These are phyloP conservation scores for Calypte anna DNA, from an alignment of 2,113 vertebrate species.

Conservation along the genomic window DNA sequence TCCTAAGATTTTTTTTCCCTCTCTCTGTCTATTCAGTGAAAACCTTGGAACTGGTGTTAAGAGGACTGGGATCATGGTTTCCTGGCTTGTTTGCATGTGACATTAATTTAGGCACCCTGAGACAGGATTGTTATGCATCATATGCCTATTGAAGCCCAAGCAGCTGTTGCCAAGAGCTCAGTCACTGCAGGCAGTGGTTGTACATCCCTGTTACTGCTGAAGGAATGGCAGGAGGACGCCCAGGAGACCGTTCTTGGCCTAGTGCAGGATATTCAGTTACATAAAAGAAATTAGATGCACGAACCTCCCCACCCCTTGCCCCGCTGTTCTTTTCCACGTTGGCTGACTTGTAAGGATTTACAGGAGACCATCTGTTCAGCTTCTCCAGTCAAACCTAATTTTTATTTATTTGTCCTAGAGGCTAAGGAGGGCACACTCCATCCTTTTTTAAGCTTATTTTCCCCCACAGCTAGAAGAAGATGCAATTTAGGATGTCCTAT, in stretches of 20 bases:
- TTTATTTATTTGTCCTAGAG: background rate
- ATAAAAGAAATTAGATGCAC: background rate
- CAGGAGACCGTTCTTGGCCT: background rate
- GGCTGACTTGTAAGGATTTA: background rate
- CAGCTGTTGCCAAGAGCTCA: slow-evolving; percentile 11
- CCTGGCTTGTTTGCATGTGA: background rate
- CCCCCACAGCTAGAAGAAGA: background rate
- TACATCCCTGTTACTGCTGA: background rate
- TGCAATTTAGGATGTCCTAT: background rate
- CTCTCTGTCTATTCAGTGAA: background rate
- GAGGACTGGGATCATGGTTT: background rate
- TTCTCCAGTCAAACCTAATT: background rate
- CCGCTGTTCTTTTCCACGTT: background rate
- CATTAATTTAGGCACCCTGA: background rate
- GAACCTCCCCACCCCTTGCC: background rate
- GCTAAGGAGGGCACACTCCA: background rate
- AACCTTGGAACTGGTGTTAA: background rate
- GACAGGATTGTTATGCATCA: background rate
- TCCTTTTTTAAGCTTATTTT: background rate
- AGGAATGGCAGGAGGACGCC: background rate
- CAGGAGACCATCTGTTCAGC: background rate
- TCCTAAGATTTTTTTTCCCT: background rate
- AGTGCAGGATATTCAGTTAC: background rate
- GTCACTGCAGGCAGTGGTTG: background rate
- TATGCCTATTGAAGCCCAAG: background rate